phyloP scores from a whole-genome alignment of 2,888 invertebrate genomes.

The Drepana falcataria region DNA sequence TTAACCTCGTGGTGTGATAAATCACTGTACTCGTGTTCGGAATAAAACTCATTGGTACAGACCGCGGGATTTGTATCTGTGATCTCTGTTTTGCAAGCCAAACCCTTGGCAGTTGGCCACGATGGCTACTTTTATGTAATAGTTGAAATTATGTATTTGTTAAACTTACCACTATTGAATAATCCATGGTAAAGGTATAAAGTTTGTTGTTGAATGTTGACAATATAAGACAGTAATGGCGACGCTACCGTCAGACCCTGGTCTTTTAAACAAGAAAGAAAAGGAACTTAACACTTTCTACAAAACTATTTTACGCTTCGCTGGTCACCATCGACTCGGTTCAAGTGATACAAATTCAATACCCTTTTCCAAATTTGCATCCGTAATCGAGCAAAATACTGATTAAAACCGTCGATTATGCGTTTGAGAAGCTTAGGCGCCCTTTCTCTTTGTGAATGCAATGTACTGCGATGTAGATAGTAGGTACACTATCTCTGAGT shows the following conservation, averaged over 20 bases:
- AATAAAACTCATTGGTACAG: too few relatives aligned
- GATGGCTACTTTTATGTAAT: too few relatives aligned
- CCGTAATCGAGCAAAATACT: constrained; percentile 3
- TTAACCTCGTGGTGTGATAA: too few relatives aligned
- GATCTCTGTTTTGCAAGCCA: too few relatives aligned
- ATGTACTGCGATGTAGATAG: neutral
- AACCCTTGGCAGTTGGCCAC: too few relatives aligned
- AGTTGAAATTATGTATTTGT: constrained; percentile 6
- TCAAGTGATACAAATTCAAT: constrained; percentile 3
- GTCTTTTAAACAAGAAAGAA: constrained; percentile 71
- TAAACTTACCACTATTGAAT: constrained; percentile 52
- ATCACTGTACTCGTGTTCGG: too few relatives aligned
- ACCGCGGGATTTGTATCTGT: too few relatives aligned
- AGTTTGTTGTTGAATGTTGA: constrained; percentile 17
- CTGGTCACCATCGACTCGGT: constrained; percentile 13
- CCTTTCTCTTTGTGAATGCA: neutral
- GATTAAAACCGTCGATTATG: constrained; percentile 1
- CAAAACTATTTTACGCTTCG: constrained; percentile 48
- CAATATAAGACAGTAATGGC: constrained; percentile 45
- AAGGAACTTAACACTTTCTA: constrained; percentile 71
- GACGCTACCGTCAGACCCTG: constrained; percentile 31
- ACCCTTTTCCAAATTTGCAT: constrained; percentile 4
- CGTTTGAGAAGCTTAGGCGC: neutral
- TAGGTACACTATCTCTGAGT: neutral
- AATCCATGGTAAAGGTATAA: constrained; percentile 39